A percentile compares a stretch with the other conserved stretches of the same genome.
Conservation (phyloP, 2,797 vertebrate species). For the Rhabdomys pumilio region DNA sequence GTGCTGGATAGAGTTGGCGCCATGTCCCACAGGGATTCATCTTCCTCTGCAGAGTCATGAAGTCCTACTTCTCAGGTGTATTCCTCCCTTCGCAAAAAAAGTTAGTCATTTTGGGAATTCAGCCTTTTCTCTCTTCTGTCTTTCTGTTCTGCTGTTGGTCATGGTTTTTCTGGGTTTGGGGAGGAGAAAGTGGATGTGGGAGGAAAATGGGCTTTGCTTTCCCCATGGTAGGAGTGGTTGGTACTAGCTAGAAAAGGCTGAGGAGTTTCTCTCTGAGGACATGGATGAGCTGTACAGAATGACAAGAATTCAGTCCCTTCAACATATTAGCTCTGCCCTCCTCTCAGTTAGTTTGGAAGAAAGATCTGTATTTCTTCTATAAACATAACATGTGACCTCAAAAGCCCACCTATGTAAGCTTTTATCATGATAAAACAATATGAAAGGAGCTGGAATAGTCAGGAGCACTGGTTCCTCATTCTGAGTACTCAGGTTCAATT, state of each 20-base stretch:
- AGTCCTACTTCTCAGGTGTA: not conserved
- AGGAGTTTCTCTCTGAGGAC: not conserved
- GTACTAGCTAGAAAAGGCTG: not conserved
- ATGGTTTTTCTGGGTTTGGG: not conserved
- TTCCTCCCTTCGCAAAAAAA: constrained; percentile 8
- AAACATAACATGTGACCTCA: not conserved
- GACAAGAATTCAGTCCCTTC: not conserved
- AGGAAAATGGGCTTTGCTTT: not conserved
- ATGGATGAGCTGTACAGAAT: not conserved
- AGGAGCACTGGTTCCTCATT: not conserved
- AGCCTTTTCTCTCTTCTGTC: not conserved
- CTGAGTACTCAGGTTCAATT: not conserved
- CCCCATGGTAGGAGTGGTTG: not conserved
- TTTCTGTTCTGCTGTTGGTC: not conserved
- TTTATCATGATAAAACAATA: not conserved
- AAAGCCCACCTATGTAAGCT: not conserved
- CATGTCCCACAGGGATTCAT: not conserved
- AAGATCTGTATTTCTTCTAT: constrained; percentile 46
- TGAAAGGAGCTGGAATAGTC: not conserved
- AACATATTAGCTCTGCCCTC: not conserved
- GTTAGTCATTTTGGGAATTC: not conserved
- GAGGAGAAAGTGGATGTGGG: no score
- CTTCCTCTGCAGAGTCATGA: not conserved
- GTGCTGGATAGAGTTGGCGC: no score
- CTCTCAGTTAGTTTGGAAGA: constrained; percentile 15